phyloP scores from a whole-genome alignment of 2,888 invertebrate species.

The Noctua pronuba region DNA sequence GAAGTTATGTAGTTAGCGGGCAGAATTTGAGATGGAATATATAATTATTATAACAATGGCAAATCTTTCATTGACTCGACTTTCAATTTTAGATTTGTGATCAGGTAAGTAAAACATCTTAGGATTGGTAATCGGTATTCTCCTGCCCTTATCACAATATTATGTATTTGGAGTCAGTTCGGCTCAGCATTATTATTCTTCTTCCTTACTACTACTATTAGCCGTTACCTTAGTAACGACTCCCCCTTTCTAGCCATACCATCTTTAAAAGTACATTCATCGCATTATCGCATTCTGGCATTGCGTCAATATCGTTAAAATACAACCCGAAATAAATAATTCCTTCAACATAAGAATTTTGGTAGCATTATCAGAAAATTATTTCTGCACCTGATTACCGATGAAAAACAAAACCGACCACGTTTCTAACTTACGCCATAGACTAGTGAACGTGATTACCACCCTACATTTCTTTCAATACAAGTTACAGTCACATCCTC shows the following conservation, averaged over 20 bases:
- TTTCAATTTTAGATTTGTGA: neutral
- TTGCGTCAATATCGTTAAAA: neutral
- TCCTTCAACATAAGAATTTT: neutral
- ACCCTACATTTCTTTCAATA: neutral
- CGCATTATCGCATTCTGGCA: neutral
- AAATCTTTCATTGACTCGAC: neutral
- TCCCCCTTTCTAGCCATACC: neutral
- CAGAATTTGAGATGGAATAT: neutral
- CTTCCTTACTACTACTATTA: no score
- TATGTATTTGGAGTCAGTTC: no score
- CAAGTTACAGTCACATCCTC: slow-evolving; percentile 37
- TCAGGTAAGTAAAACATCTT: neutral
- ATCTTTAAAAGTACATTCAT: neutral
- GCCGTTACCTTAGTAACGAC: neutral
- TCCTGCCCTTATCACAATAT: no score
- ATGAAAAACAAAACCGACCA: slow-evolving; percentile 18
- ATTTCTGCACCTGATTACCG: neutral
- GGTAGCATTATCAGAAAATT: neutral
- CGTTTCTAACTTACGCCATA: neutral
- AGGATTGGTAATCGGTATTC: neutral
- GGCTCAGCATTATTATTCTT: no score
- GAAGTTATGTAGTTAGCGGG: neutral
- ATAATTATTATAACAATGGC: neutral
- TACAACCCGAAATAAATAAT: no score
- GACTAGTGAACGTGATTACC: neutral